phyloP scores from a whole-genome alignment of 2,797 vertebrate genomes.

The Geotria australis region DNA sequence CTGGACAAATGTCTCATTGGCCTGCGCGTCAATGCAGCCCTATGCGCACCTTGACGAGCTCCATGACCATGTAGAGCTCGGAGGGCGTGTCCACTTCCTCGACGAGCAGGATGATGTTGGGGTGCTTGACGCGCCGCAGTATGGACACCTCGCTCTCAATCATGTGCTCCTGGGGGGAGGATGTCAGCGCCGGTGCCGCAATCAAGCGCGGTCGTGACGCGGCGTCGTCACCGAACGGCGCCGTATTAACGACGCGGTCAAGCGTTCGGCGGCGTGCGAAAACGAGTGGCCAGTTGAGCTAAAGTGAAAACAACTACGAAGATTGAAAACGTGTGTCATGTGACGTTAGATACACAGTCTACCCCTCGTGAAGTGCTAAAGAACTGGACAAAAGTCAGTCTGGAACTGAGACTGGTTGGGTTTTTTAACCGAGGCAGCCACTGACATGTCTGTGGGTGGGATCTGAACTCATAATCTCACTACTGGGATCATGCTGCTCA shows the following conservation, averaged over 20 bases:
- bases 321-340: too few relatives aligned
- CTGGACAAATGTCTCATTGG: too few relatives aligned
- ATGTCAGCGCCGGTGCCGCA: not conserved
- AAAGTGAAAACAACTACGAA: not conserved
- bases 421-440: too few relatives aligned
- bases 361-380: too few relatives aligned
- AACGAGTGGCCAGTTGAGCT: conserved; percentile 2
- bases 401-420: too few relatives aligned
- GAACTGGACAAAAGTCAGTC: too few relatives aligned
- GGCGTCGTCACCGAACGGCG: not conserved
- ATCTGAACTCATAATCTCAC: too few relatives aligned
- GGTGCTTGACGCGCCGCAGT: conserved; percentile 63
- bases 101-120: conserved; percentile 86
- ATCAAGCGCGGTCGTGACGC: not conserved
- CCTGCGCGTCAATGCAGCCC: not conserved
- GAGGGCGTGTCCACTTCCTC: conserved; percentile 68
- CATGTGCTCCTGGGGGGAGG: conserved; percentile 41
- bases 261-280: too few relatives aligned
- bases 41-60: conserved; percentile 50
- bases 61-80: conserved; percentile 83
- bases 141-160: conserved; percentile 89
- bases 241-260: not conserved
- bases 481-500: too few relatives aligned
- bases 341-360: too few relatives aligned
- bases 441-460: too few relatives aligned